A percentile compares a stretch with the other conserved stretches of the same genome.
Evolutionary conservation across 2,113 vertebrate genomes (phyloP).

Genomic region (Archocentrus centrarchus): DNA sequence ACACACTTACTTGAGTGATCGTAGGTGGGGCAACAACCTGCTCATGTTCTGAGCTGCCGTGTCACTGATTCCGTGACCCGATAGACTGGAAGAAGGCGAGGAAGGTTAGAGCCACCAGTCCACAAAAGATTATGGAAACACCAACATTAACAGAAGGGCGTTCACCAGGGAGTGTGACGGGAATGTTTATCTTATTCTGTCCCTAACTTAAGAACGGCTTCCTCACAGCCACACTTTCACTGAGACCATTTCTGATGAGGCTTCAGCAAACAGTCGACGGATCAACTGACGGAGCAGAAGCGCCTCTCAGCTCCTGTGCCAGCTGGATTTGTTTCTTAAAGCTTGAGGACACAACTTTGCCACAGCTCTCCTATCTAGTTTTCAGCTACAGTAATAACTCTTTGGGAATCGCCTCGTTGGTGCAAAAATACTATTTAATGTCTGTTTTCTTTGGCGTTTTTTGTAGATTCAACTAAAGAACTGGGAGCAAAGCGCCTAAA

Average conservation of each 20-base stretch:
- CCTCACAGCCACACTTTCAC: no score
- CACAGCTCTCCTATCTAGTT: no score
- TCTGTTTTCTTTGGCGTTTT: background rate
- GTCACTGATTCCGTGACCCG: constrained; percentile 73
- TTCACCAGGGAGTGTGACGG: fast-evolving
- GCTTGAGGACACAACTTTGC: no score
- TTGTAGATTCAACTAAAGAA: background rate
- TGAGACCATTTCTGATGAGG: no score
- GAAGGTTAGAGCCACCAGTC: background rate
- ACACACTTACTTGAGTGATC: constrained; percentile 77
- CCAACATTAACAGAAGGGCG: background rate
- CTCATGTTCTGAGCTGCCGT: constrained; percentile 56
- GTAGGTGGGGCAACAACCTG: constrained; percentile 62
- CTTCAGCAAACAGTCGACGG: no score
- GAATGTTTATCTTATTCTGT: background rate
- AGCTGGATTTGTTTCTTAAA: no score
- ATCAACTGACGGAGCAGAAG: no score
- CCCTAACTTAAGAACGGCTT: no score
- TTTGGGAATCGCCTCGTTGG: background rate
- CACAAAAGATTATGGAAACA: background rate
- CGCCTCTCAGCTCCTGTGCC: no score
- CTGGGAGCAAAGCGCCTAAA: background rate
- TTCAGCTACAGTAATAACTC: no score
- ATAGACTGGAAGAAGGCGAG: constrained; percentile 73
- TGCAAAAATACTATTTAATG: background rate